Evolutionary conservation across 2,797 vertebrate genomes (phyloP), one percentile per base, ranked within the genome.

Genomic region (Enteromius viviparus): DNA sequence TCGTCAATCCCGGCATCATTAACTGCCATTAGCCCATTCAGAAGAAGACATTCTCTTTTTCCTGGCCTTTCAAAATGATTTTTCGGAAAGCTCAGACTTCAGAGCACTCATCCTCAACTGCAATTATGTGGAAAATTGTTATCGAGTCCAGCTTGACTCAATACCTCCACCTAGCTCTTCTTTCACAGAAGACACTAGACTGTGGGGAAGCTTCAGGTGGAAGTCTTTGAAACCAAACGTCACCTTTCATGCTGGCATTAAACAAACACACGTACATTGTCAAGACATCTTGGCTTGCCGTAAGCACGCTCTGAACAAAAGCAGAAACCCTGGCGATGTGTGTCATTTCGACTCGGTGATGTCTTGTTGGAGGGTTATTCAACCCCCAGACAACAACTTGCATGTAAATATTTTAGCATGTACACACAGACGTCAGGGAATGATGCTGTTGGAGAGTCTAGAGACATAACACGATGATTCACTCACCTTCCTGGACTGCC

Each of bases 401-500:
- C 29, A 76, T 82, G 62, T 55, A 32, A 6, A 62, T 34, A 34
- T 81, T 82, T 82, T 55, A 42, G 70, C 62, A 45, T 68, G 37
- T 68, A 58, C 70, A 53, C 64, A 64, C 71, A 70, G 19, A 45
- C 74, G 11, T 79, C 42, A 37, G 2, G n/a, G 10, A 51, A 70
- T 60, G 34, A 55, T 11, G 40, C 82, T 6, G 37, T 26, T 37
- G 14, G 19, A 62, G 10, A 79, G 74, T 76, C 37, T 60, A 78
- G 80, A 84, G 70, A 74, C 70, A 74, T 62, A 81, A 78, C 78
- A 83, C 37, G 76, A 77, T 84, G 68, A 74, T 53, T 4, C 21
- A 62, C 96, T 94, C 96, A 99, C 98, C 97, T 96, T 99, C 97
- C 90, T 99, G 98, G 75, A 99, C 97, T 0, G 97, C 97, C 95